A percentile compares a stretch with the other conserved stretches of the same genome.
Conservation (phyloP, 2,113 vertebrate genomes). For the Cephalopholis sonnerati region DNA sequence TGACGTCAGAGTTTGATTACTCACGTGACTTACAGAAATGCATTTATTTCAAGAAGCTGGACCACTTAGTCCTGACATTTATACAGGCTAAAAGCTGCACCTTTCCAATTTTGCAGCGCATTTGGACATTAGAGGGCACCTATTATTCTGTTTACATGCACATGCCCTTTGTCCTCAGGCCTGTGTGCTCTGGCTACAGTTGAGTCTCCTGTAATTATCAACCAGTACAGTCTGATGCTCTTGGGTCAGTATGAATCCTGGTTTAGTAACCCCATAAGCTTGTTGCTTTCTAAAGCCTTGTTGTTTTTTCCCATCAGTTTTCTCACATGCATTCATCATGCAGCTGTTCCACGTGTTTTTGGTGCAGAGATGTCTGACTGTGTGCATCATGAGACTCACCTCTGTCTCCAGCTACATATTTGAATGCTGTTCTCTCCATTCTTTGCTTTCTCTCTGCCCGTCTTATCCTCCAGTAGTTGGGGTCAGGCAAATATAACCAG, state of each 20-base stretch:
- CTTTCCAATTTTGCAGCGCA: not conserved
- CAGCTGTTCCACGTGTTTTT: not conserved
- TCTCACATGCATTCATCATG: not conserved
- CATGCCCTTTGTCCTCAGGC: not conserved
- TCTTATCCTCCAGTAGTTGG: not conserved
- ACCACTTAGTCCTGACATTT: not conserved
- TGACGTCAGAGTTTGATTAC: not conserved
- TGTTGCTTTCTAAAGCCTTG: not conserved
- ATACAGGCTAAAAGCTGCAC: not conserved
- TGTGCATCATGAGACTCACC: not conserved
- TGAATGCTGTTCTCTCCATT: not conserved
- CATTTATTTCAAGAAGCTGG: not conserved
- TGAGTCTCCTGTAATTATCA: not conserved
- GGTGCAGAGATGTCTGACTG: not conserved
- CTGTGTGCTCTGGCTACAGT: not conserved
- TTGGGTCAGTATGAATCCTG: not conserved
- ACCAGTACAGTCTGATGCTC: not conserved
- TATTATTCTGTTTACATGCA: not conserved
- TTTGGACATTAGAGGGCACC: not conserved
- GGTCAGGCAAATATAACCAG: constrained; percentile 14
- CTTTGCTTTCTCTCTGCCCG: not conserved
- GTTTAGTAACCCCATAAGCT: not conserved
- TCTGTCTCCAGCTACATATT: not conserved
- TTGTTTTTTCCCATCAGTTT: not conserved
- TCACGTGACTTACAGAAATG: not conserved